phyloP scores from a whole-genome alignment of 2,113 vertebrate species.

The Salvelinus namaycush region DNA sequence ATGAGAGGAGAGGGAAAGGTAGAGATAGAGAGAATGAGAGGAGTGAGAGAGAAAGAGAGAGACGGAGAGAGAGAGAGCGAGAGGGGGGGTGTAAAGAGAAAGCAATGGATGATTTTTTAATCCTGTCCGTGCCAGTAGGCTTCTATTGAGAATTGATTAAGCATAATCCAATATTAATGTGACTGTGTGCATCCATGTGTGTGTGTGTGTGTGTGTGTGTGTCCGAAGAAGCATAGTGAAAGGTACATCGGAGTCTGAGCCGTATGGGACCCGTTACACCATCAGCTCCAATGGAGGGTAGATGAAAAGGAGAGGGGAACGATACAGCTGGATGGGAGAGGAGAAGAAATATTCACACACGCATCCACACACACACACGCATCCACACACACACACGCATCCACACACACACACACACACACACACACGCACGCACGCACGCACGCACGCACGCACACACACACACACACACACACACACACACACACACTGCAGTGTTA shows the following conservation, averaged over 20 bases:
- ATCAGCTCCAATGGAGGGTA: neutral
- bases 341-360: no score
- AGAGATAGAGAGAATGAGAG: no score
- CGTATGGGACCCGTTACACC: neutral
- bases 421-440: no score
- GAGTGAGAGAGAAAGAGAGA: no score
- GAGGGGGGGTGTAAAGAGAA: neutral
- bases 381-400: no score
- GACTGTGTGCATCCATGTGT: neutral
- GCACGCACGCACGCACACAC: no score
- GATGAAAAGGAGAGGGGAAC: neutral
- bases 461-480: no score
- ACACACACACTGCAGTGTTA: no score
- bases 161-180: conserved; percentile 17
- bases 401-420: fast-evolving
- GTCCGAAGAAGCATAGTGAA: neutral
- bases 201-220: neutral
- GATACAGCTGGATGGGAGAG: no score
- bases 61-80: no score
- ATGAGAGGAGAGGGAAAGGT: no score
- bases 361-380: no score
- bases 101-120: conserved; percentile 49
- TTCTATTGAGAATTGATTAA: conserved; percentile 23
- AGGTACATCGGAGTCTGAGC: neutral
- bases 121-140: conserved; percentile 24